These are phyloP conservation scores for Thunnus thynnus DNA, from an alignment of 2,113 vertebrate species.

Conservation along the genomic window DNA sequence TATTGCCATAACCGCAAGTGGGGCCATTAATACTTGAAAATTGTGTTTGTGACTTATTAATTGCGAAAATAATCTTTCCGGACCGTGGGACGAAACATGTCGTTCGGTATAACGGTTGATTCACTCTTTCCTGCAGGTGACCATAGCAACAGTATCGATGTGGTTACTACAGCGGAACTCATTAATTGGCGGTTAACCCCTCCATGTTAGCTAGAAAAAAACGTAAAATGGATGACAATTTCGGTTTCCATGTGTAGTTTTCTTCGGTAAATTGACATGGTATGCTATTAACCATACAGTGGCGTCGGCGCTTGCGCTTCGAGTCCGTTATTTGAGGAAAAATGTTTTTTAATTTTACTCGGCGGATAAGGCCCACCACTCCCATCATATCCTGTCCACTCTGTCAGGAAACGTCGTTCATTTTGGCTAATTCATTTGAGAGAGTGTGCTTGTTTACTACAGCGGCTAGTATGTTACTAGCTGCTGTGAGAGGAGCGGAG, in stretches of 20 bases:
- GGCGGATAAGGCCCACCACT: not conserved
- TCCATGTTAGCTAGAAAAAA: no score
- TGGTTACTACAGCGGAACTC: not conserved
- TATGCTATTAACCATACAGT: not conserved
- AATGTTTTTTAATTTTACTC: not conserved
- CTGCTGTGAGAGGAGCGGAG: constrained; percentile 61
- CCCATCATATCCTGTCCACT: not conserved
- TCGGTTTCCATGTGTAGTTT: not conserved
- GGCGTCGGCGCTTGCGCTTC: not conserved
- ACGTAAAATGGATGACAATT: no score
- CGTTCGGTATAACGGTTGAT: no score
- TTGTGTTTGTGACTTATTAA: no score
- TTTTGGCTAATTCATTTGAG: not conserved
- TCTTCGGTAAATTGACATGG: no score
- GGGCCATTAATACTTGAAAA: no score
- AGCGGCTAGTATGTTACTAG: constrained; percentile 5
- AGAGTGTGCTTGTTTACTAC: not conserved
- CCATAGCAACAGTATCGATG: not conserved
- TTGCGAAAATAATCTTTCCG: no score
- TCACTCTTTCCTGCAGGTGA: not conserved
- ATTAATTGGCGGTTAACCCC: not conserved
- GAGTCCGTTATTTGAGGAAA: not conserved
- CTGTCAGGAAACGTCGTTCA: no score
- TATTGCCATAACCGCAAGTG: no score
- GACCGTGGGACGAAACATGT: no score